Evolutionary conservation across 2,888 invertebrate species (phyloP).

Genomic region (Clostera curtula): DNA sequence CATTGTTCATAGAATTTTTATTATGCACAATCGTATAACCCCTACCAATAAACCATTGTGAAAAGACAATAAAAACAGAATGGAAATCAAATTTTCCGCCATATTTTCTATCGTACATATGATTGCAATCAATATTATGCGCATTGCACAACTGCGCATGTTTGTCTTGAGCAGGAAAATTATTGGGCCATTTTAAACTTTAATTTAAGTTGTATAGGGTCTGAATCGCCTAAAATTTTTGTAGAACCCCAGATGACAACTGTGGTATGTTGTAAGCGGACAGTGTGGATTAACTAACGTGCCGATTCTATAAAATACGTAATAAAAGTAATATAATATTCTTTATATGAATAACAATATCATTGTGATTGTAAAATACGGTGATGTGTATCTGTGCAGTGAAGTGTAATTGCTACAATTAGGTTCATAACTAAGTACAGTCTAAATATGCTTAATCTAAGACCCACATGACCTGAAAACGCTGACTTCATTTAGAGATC

Average conservation of each 20-base stretch:
- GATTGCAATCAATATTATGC: constrained; percentile 69
- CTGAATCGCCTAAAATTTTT: constrained; percentile 8
- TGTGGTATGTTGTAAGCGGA: constrained; percentile 35
- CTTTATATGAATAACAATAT: no score
- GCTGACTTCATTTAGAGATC: no score
- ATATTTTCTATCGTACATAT: constrained; percentile 51
- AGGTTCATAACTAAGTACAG: no score
- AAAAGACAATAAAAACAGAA: constrained; percentile 19
- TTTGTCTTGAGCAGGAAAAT: constrained; percentile 35
- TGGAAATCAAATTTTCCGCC: constrained; percentile 57
- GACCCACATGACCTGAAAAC: no score
- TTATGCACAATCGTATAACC: neutral
- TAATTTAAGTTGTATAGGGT: constrained; percentile 12
- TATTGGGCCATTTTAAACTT: constrained; percentile 19
- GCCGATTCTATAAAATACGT: constrained; percentile 21
- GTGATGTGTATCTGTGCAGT: no score
- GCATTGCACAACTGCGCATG: constrained; percentile 69
- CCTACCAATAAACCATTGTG: constrained; percentile 2
- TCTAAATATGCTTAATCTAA: no score
- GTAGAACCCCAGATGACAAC: constrained; percentile 52
- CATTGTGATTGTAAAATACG: no score
- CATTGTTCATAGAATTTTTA: neutral
- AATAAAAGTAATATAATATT: constrained; percentile 16
- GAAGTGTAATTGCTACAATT: no score
- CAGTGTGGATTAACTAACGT: constrained; percentile 42